A percentile compares a stretch with the other conserved stretches of the same genome.
Evolutionary conservation across 2,888 invertebrate genomes (phyloP).

Genomic region (Thymelicus sylvestris): DNA sequence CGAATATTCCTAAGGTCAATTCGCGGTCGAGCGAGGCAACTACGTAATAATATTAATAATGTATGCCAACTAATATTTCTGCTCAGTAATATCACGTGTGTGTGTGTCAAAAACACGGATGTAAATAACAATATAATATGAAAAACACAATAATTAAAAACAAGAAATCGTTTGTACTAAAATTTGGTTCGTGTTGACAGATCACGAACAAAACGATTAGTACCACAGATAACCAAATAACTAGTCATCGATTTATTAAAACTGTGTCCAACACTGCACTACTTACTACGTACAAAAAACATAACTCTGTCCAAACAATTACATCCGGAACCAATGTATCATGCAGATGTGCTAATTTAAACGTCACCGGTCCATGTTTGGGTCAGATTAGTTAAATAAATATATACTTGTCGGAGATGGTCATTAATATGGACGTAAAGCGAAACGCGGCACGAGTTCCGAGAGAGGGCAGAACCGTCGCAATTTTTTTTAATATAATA

Average conservation of each 20-base stretch:
- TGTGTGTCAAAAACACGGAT: neutral
- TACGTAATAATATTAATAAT: too few species aligned
- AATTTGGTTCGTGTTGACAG: conserved; percentile 20
- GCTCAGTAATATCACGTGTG: too few species aligned
- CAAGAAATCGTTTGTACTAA: conserved; percentile 3
- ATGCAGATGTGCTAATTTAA: conserved; percentile 8
- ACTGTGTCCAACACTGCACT: conserved; percentile 2
- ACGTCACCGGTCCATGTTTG: too few species aligned
- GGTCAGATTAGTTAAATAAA: too few species aligned
- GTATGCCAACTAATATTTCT: too few species aligned
- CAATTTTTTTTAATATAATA: too few species aligned
- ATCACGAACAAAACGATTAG: conserved; percentile 26
- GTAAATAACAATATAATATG: neutral
- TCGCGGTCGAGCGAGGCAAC: too few species aligned
- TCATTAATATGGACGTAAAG: too few species aligned
- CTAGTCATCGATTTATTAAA: conserved; percentile 31
- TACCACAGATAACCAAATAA: conserved; percentile 9
- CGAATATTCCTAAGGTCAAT: too few species aligned
- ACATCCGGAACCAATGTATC: conserved; percentile 26
- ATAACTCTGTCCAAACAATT: conserved; percentile 6
- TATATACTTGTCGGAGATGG: too few species aligned
- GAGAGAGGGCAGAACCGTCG: too few species aligned
- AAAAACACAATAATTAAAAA: conserved; percentile 1
- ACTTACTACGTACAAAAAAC: conserved; percentile 8
- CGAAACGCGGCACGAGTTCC: too few species aligned